Evolutionary conservation across 1,140 invertebrate genomes (phyloP), one percentile per base, ranked within the genome.

Genomic region (Drepana arcuata): DNA sequence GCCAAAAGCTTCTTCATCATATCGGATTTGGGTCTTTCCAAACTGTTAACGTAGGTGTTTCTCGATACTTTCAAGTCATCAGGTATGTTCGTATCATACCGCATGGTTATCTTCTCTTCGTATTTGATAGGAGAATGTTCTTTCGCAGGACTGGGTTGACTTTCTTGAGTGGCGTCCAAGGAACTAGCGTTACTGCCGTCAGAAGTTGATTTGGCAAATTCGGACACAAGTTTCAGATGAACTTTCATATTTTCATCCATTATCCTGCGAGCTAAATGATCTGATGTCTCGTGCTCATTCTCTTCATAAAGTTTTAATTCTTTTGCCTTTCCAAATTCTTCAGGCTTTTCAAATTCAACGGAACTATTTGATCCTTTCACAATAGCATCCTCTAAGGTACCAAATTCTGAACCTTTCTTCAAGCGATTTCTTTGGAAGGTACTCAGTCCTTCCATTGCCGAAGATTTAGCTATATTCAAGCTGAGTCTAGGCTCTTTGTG

Each of bases 341-440:
- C 67, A 26, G 49, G 57, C 42, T 69, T 74, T 7, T 80, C 73
- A 2, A 77, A 84, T 32, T 83, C 79, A 31, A 83, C 57, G 16
- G 82, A 84, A 48, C 72, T 72, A 27, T 53, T 79, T 0, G 75
- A 83, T 7, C 67, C 75, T 46, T 82, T 84, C 43, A 90, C 86
- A 16, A 92, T 88, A 13, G 89, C 90, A 52, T 92, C 90, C 60
- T 92, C 90, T 24, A 93, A 77, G 41, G 90, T 92, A 5, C 91
- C 91, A 86, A 91, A 92, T 54, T 92, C 90, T 12, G 86, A 90
- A 1, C 86, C 90, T 42, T 91, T 92, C 50, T 92, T 92, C 15
- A 92, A 48, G 37, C 89, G 84, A 47, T 88, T 86, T 52, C 86
- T 82, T 54, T 90, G 87, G 55, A 91, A 90, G 1, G 87, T 87